Conservation (phyloP, 2,888 invertebrate genomes). For the Pogonocherus hispidulus region DNA sequence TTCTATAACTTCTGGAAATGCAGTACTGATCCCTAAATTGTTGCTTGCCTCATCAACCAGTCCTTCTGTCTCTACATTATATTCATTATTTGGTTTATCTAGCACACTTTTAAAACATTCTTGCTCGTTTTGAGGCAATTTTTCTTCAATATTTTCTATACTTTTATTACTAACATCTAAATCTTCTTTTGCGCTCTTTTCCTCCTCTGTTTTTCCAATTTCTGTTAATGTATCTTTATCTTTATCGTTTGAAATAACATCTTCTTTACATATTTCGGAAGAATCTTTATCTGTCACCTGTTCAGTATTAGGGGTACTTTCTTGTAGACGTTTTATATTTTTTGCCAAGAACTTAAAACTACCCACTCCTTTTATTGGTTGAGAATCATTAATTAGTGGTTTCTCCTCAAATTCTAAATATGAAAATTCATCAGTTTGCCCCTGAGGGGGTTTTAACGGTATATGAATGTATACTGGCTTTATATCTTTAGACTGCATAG, state of each 20-base stretch:
- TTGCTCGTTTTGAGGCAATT: not conserved
- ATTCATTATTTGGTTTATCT: not conserved
- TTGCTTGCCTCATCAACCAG: not conserved
- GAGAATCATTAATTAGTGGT: slow-evolving; percentile 14
- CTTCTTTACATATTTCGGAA: not conserved
- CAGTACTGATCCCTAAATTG: not conserved
- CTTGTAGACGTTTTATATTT: slow-evolving; percentile 37
- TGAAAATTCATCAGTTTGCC: slow-evolving; percentile 65
- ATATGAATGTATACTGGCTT: slow-evolving; percentile 66
- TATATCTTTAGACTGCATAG: slow-evolving; percentile 45
- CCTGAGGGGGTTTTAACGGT: slow-evolving; percentile 65
- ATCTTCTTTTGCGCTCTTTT: not conserved
- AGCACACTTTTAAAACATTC: not conserved
- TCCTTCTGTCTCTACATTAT: not conserved
- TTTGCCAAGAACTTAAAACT: slow-evolving; percentile 37
- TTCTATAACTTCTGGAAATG: not conserved
- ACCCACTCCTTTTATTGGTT: slow-evolving; percentile 31
- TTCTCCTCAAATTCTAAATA: slow-evolving; percentile 61
- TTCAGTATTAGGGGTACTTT: slow-evolving; percentile 30
- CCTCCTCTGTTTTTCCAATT: not conserved
- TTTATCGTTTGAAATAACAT: too few relatives aligned
- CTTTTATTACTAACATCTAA: not conserved
- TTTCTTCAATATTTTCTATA: not conserved
- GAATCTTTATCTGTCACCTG: not conserved
- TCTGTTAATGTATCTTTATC: too few relatives aligned